Percentiles rank a stretch among this genome's conserved stretches.
Evolutionary conservation across 1,140 invertebrate species (phyloP).

Genomic region (Brachionus koreanus): DNA sequence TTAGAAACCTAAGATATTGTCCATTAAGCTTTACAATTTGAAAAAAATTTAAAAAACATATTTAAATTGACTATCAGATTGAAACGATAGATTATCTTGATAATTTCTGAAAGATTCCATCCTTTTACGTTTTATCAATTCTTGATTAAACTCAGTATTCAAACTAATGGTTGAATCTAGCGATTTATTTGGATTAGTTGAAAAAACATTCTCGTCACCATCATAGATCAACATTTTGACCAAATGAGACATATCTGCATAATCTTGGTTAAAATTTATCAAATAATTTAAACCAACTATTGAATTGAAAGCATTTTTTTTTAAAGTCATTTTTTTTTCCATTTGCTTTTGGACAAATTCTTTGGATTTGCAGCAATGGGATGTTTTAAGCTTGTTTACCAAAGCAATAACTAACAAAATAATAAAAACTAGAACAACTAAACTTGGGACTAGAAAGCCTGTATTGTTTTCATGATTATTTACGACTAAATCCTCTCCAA

Average conservation of each 20-base stretch:
- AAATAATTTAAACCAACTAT: conserved; percentile 2
- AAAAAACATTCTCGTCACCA: not conserved
- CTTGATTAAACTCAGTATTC: not conserved
- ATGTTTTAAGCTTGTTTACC: not conserved
- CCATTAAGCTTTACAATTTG: too few relatives aligned
- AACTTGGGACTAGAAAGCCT: not conserved
- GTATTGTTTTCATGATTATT: not conserved
- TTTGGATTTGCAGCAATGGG: not conserved
- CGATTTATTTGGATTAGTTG: not conserved
- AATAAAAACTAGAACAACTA: not conserved
- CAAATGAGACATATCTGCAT: conserved; percentile 1
- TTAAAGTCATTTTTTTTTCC: not conserved
- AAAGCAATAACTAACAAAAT: not conserved
- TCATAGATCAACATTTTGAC: not conserved
- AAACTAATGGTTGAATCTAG: not conserved
- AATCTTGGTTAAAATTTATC: conserved; percentile 10
- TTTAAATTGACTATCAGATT: not conserved
- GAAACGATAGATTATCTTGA: not conserved
- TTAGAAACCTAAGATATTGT: too few relatives aligned
- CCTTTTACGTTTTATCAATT: not conserved
- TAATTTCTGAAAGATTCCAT: not conserved
- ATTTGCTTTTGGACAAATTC: not conserved
- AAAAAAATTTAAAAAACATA: not conserved
- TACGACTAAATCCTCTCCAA: not conserved
- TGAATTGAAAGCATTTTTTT: not conserved